phyloP scores from a whole-genome alignment of 1,140 invertebrate species.

The Cepaea nemoralis region DNA sequence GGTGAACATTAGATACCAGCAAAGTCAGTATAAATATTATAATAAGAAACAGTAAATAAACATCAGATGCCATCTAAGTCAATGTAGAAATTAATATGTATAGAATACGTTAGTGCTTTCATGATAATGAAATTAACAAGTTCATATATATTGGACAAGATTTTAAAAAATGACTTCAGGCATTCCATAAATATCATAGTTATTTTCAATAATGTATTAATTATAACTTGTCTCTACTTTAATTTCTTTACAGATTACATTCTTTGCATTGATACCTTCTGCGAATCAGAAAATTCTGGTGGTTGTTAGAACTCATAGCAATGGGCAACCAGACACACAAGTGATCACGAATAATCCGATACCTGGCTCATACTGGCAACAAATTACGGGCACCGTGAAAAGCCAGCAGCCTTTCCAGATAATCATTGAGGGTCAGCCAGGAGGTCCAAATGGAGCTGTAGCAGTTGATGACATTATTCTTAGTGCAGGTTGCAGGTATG shows the following conservation, averaged over 20 bases:
- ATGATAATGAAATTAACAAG: no score
- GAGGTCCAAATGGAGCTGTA: conserved; percentile 58
- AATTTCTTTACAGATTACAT: conserved; percentile 41
- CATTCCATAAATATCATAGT: no score
- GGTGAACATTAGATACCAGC: no score
- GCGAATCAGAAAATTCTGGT: conserved; percentile 58
- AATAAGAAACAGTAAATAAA: no score
- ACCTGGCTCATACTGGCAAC: conserved; percentile 62
- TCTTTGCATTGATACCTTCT: conserved; percentile 62
- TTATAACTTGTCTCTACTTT: conserved; percentile 25
- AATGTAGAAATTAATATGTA: no score
- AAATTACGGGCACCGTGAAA: conserved; percentile 40
- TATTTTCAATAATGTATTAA: no score
- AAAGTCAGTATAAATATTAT: no score
- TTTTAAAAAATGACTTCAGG: no score
- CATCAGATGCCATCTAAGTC: no score
- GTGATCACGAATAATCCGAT: conserved; percentile 43
- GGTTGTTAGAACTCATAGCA: conserved; percentile 54
- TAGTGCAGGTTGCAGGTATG: conserved; percentile 21
- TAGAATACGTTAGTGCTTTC: no score
- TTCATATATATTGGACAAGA: no score
- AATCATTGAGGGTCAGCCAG: conserved; percentile 60
- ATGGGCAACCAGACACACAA: conserved; percentile 56
- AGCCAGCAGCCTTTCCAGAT: conserved; percentile 57
- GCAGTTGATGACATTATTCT: conserved; percentile 71